Percentiles rank a stretch among this genome's conserved stretches.
phyloP scores from a whole-genome alignment of 2,888 invertebrate species.

The Caenorhabditis sinica region DNA sequence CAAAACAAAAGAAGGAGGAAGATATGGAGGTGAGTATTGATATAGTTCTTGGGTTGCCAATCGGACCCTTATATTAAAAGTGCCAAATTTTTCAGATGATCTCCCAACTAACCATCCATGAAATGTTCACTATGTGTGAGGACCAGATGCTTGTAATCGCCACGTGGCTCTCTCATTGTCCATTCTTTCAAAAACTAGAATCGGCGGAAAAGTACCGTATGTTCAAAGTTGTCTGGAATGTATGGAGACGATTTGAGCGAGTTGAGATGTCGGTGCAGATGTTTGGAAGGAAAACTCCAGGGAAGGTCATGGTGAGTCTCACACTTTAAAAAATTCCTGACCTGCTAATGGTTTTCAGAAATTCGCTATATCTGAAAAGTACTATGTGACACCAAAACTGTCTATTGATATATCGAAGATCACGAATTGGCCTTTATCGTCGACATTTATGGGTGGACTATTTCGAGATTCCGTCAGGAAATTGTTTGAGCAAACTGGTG shows the following conservation, averaged over 20 bases:
- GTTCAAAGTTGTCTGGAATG: constrained; percentile 68
- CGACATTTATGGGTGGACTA: constrained; percentile 27
- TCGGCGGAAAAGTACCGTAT: constrained; percentile 55
- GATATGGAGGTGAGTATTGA: constrained; percentile 45
- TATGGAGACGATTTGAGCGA: constrained; percentile 66
- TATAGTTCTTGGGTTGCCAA: too few relatives aligned
- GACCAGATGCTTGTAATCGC: constrained; percentile 64
- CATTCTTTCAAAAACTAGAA: constrained; percentile 56
- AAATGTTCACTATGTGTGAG: constrained; percentile 52
- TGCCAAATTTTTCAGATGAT: constrained; percentile 16
- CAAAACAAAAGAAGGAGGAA: constrained; percentile 32
- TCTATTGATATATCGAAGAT: constrained; percentile 64
- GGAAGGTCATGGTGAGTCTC: neutral
- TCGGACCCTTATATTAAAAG: too few relatives aligned
- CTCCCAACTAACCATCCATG: constrained; percentile 17
- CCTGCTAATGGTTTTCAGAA: constrained; percentile 27
- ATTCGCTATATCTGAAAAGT: constrained; percentile 42
- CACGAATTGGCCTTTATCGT: constrained; percentile 47
- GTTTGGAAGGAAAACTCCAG: constrained; percentile 35
- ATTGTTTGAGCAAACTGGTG: constrained; percentile 52
- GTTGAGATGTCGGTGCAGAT: constrained; percentile 64
- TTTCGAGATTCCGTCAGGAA: constrained; percentile 60
- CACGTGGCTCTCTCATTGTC: constrained; percentile 65
- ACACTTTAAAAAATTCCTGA: neutral
- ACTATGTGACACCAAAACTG: constrained; percentile 22